Evolutionary conservation across 2,113 vertebrate genomes (phyloP).

Genomic region (Elachura formosa): DNA sequence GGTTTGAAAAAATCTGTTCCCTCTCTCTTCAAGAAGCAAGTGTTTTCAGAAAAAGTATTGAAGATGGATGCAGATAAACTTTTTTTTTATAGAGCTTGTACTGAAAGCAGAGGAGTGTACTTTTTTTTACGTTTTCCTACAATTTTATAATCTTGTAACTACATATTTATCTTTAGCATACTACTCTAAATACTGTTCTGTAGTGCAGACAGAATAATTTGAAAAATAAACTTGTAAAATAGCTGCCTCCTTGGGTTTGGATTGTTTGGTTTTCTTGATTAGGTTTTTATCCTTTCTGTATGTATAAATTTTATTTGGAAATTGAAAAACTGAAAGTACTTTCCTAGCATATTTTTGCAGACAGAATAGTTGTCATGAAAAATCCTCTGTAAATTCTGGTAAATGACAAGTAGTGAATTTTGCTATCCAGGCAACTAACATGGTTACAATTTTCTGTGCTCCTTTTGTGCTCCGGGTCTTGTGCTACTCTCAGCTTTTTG

Average conservation of each 20-base stretch:
- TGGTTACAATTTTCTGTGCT: not conserved
- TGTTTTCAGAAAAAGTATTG: not conserved
- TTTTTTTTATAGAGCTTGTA: not conserved
- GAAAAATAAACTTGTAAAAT: not conserved
- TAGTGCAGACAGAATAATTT: not conserved
- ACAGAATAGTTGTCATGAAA: not conserved
- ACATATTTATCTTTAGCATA: not conserved
- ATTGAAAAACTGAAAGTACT: not conserved
- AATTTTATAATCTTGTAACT: not conserved
- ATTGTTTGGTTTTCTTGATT: not conserved
- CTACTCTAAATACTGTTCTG: not conserved
- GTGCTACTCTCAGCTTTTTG: not conserved
- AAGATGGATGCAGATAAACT: not conserved
- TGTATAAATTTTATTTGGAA: not conserved
- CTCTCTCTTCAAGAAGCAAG: not conserved
- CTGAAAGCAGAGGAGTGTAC: not conserved
- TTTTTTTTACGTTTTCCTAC: not conserved
- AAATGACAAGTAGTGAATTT: not conserved
- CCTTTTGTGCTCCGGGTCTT: not conserved
- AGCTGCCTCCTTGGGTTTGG: not conserved
- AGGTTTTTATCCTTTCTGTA: fast-evolving
- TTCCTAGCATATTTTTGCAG: not conserved
- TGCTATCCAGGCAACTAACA: not conserved
- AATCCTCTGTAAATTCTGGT: not conserved
- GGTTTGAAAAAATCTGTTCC: not conserved